A percentile compares a stretch with the other conserved stretches of the same genome.
Evolutionary conservation across 2,888 invertebrate genomes (phyloP).

Genomic region (Spilarctia lutea): DNA sequence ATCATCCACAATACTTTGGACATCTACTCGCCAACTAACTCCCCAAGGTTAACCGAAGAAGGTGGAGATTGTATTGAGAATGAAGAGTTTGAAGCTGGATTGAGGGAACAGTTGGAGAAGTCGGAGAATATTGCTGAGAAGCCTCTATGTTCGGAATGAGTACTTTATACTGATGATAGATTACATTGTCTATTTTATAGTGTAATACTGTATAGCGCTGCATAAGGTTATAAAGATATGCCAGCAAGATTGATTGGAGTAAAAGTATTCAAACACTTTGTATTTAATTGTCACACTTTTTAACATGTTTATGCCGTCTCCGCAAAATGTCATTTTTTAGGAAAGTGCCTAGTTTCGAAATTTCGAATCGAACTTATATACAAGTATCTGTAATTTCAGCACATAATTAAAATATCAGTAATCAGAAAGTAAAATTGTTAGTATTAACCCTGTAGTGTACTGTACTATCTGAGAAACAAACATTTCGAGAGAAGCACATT

Average conservation of each 20-base stretch:
- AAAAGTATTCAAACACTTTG: background rate
- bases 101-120: conserved; percentile 17
- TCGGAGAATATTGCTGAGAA: conserved; percentile 63
- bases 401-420: too few relatives aligned
- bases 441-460: too few relatives aligned
- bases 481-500: too few relatives aligned
- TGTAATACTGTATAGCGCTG: background rate
- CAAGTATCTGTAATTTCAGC: too few relatives aligned
- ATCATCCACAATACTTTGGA: conserved; percentile 83
- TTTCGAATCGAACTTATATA: too few relatives aligned
- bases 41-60: conserved; percentile 63
- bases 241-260: background rate
- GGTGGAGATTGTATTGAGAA: background rate
- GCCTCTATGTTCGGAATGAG: conserved; percentile 51
- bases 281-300: too few relatives aligned
- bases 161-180: background rate
- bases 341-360: too few relatives aligned
- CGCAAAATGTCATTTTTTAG: too few relatives aligned
- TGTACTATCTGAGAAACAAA: too few relatives aligned
- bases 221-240: background rate
- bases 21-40: conserved; percentile 66
- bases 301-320: too few relatives aligned
- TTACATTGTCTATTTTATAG: background rate
- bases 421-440: too few relatives aligned
- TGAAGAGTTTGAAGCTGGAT: conserved; percentile 1